Base-by-base conservation (phyloP, 2,797 vertebrate species). In the Trachops cirrhosus region DNA sequence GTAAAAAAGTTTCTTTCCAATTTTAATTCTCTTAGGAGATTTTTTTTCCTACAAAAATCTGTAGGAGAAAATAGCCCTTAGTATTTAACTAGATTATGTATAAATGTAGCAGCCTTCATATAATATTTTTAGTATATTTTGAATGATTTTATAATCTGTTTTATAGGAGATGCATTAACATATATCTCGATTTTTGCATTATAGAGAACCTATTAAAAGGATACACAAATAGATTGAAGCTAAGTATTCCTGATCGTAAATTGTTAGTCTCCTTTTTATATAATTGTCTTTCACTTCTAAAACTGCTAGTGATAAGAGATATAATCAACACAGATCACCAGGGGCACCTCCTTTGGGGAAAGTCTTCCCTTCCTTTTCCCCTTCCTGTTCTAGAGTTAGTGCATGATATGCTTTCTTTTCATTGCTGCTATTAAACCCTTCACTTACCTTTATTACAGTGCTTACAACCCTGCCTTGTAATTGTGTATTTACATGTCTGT, bases 401-500 rank as follows among this genome's bases (percentile, higher is more conserved):
- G 59, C 54, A 46, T n/a, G 50, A 37, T 18, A 10, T 18, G 32
- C 48, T 32, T 91, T 39, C 75, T 77, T 67, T 84, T 86, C 37
- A 2, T n/a, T 46, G 29, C 68, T 46, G 48, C 54, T 44, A 4
- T 73, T 46, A 22, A 26, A 37, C 80, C 46, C 41, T 83, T 71
- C 41, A 67, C 46, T 74, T 73, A 59, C 46, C 70, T 95, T 89
- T 89, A 87, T 93, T 77, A 32, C 2, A 37, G 83, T 22, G 18
- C 78, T 94, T 75, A 52, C 32, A 73, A 19, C 59, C 46, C 83
- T 73, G 92, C 37, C 26, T 87, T 59, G 32, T 93, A 88, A 93
- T 91, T 91, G 68, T 50, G 22, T 80, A 84, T 96, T 95, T 97
- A 54, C 86, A 71, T 91, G 86, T 92, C 80, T 89, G 3, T 93